These are phyloP conservation scores for Eidolon dupreanum DNA, from an alignment of 2,797 vertebrate species.

Conservation along the genomic window DNA sequence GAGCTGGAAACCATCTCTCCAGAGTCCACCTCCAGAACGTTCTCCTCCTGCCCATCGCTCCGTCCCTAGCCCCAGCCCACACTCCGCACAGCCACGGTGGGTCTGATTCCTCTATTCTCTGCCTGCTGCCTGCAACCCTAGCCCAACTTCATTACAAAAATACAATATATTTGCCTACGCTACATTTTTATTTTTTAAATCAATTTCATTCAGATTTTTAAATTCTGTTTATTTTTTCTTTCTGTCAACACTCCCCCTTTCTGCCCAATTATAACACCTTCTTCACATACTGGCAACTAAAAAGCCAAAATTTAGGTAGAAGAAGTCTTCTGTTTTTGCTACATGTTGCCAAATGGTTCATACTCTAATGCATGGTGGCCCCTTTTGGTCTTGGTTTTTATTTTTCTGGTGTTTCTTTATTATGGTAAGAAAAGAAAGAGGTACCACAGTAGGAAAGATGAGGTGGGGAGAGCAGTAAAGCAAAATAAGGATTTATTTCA, in stretches of 20 bases:
- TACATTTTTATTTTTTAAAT: not conserved
- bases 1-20: not conserved
- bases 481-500: not conserved
- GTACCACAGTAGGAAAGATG: not conserved
- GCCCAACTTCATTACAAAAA: not conserved
- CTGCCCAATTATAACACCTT: not conserved
- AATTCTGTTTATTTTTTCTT: conserved; percentile 8
- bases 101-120: not conserved
- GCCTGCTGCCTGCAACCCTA: not conserved
- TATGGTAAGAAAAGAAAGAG: not conserved
- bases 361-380: not conserved
- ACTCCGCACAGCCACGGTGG: too few relatives aligned
- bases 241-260: not conserved
- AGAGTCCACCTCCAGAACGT: not conserved
- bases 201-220: not conserved
- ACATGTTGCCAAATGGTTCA: not conserved
- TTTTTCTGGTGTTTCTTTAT: conserved; percentile 30
- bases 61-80: not conserved
- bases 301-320: not conserved
- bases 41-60: not conserved
- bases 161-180: not conserved
- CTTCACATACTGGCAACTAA: not conserved
- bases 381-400: not conserved
- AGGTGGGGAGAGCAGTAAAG: not conserved
- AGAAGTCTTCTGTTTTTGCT: not conserved